Evolutionary conservation across 2,888 invertebrate species (phyloP).

Genomic region (Zygogramma bicolorata): DNA sequence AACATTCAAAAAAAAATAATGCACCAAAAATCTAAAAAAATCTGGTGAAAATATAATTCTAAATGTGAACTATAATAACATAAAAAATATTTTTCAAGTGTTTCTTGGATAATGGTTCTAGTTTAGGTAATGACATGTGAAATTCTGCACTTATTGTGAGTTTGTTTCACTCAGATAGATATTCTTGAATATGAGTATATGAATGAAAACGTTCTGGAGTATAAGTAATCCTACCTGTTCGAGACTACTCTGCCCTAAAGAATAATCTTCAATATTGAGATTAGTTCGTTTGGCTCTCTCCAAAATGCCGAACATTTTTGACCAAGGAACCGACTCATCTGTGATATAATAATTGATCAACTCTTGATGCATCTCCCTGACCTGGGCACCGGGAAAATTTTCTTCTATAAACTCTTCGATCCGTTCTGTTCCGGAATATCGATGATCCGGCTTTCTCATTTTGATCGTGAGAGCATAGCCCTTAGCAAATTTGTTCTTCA

Average conservation of each 20-base stretch:
- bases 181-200: too few relatives aligned
- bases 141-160: too few relatives aligned
- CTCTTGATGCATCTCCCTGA: slow-evolving; percentile 79
- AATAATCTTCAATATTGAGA: slow-evolving; percentile 81
- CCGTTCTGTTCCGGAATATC: slow-evolving; percentile 40
- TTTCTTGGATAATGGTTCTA: too few relatives aligned
- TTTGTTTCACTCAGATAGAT: too few relatives aligned
- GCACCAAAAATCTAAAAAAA: too few relatives aligned
- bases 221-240: slow-evolving; percentile 71
- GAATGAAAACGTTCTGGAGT: too few relatives aligned
- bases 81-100: too few relatives aligned
- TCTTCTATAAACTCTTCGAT: slow-evolving; percentile 57
- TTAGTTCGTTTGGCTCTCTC: slow-evolving; percentile 67
- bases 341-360: slow-evolving; percentile 79
- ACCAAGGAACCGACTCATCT: slow-evolving; percentile 75
- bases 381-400: slow-evolving; percentile 58
- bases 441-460: slow-evolving; percentile 59
- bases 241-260: slow-evolving; percentile 83
- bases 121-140: too few relatives aligned
- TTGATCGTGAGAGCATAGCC: slow-evolving; percentile 67
- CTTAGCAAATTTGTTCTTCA: slow-evolving; percentile 83
- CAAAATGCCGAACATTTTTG: slow-evolving; percentile 82
- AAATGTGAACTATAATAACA: too few relatives aligned
- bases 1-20: too few relatives aligned
- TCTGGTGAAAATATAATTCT: too few relatives aligned